Percentiles rank a stretch among this genome's conserved stretches.
Conservation (phyloP, 1,140 invertebrate genomes). For the Steinernema khuongi region DNA sequence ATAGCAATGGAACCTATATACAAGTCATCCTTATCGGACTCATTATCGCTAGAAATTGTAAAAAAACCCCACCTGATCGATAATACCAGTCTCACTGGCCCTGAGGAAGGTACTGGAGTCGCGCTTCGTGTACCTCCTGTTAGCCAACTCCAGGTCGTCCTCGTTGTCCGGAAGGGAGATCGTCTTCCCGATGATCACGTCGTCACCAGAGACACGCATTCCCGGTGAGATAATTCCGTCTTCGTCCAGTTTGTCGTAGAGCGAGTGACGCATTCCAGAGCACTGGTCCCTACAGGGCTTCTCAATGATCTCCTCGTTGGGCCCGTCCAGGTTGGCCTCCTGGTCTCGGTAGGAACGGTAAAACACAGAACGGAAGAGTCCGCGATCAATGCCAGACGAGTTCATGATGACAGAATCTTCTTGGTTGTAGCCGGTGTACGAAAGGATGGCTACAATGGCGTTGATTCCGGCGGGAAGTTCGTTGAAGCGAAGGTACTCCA, state of each 20-base stretch:
- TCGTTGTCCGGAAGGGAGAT: constrained; percentile 79
- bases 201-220: constrained; percentile 93
- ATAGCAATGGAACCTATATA: too few relatives aligned
- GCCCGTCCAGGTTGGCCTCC: constrained; percentile 84
- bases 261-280: constrained; percentile 86
- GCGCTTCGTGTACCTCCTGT: constrained; percentile 78
- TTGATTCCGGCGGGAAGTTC: constrained; percentile 87
- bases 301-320: constrained; percentile 96
- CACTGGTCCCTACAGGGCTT: constrained; percentile 87
- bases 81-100: constrained; percentile 95
- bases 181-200: constrained; percentile 98
- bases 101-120: constrained; percentile 94
- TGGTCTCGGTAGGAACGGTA: constrained; percentile 96
- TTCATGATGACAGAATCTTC: constrained; percentile 99
- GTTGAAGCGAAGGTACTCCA: constrained; percentile 93
- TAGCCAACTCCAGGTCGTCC: constrained; percentile 51
- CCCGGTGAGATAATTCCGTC: constrained; percentile 98
- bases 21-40: too few relatives aligned
- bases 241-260: constrained; percentile 96
- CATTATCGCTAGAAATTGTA: not conserved
- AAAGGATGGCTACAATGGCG: constrained; percentile 94
- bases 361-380: constrained; percentile 87
- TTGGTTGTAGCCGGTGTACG: constrained; percentile 97
- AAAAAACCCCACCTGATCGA: constrained; percentile 76
- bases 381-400: constrained; percentile 92